phyloP scores from a whole-genome alignment of 2,113 vertebrate species.

The Bothrops jararaca region DNA sequence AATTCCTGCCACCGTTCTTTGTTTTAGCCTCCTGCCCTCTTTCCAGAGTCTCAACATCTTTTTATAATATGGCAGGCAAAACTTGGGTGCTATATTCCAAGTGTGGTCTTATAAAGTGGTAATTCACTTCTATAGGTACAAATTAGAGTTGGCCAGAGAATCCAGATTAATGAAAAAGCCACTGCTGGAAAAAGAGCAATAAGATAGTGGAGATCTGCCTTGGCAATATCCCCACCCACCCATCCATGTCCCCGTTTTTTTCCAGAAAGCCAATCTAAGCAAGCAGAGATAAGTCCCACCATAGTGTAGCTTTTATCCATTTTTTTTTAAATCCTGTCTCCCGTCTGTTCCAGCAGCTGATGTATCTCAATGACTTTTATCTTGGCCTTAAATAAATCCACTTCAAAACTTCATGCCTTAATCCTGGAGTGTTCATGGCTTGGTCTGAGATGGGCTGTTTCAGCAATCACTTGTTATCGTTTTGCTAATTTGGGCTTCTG shows the following conservation, averaged over 20 bases:
- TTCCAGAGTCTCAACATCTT: too few species aligned
- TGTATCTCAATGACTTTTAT: constrained; percentile 5
- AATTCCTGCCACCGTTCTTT: too few species aligned
- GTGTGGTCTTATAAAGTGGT: too few species aligned
- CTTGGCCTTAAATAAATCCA: neutral
- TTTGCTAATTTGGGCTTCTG: neutral
- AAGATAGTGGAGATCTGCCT: constrained; percentile 13
- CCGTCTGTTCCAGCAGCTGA: neutral
- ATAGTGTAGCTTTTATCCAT: neutral
- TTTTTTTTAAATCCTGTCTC: neutral
- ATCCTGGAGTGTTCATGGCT: constrained; percentile 34
- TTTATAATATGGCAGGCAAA: too few species aligned
- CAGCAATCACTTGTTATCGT: constrained; percentile 39
- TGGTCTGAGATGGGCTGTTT: constrained; percentile 45
- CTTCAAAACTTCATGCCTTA: constrained; percentile 49
- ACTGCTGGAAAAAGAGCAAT: too few species aligned
- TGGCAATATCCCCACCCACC: constrained; percentile 28
- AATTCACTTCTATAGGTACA: too few species aligned
- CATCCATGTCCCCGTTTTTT: neutral
- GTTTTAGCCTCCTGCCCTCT: too few species aligned
- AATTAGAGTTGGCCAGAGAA: too few species aligned
- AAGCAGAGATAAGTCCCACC: neutral
- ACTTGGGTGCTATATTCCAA: too few species aligned
- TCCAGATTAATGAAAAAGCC: too few species aligned
- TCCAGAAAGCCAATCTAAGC: neutral